Conservation (phyloP, 1,140 invertebrate species). For the Aphidius ervi region DNA sequence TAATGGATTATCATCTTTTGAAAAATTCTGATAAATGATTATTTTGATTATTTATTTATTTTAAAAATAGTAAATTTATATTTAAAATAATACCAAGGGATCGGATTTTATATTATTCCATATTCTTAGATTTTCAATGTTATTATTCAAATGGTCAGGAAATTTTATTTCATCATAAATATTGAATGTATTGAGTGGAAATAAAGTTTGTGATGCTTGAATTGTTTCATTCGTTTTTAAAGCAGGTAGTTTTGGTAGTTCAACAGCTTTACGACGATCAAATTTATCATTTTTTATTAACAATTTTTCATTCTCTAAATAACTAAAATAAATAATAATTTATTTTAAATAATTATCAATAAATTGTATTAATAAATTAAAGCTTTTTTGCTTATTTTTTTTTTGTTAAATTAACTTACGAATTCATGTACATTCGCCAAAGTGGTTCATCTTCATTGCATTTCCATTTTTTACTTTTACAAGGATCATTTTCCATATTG, state of each 20-base stretch:
- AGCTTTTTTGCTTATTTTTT: neutral
- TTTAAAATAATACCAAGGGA: conserved; percentile 17
- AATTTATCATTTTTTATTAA: conserved; percentile 25
- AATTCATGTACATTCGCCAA: conserved; percentile 32
- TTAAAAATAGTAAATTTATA: neutral
- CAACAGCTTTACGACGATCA: conserved; percentile 20
- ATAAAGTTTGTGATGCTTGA: conserved; percentile 20
- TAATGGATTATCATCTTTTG: neutral
- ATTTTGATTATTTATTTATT: neutral
- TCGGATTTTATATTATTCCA: conserved; percentile 32
- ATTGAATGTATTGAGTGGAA: conserved; percentile 32
- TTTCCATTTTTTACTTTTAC: conserved; percentile 20
- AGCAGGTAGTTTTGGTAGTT: conserved; percentile 23
- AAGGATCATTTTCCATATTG: conserved; percentile 16
- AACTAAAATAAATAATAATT: too few species aligned
- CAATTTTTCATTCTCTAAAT: conserved; percentile 25
- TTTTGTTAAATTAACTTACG: conserved; percentile 25
- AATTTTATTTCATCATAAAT: conserved; percentile 10
- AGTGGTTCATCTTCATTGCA: conserved; percentile 22
- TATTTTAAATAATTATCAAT: neutral
- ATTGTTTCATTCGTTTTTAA: conserved; percentile 23
- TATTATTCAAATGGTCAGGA: conserved; percentile 25
- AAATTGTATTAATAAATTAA: neutral
- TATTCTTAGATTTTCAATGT: conserved; percentile 26
- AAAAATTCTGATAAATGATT: neutral